Evolutionary conservation across 2,113 vertebrate species (phyloP), one percentile per base, ranked within the genome.

Genomic region (Rhea americana): DNA sequence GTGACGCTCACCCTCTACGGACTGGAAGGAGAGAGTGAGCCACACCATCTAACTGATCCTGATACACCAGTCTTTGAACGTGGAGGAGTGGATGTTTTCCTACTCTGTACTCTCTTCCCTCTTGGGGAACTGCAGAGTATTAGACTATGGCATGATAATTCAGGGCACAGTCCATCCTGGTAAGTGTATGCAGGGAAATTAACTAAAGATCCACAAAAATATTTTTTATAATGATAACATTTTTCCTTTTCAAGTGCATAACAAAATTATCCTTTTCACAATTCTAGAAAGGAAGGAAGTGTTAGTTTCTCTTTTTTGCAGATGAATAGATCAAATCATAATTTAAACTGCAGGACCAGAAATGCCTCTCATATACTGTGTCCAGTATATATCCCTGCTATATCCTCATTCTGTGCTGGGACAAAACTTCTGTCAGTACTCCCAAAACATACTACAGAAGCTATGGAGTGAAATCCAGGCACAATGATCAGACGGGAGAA

Each of bases 131-230:
- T 99, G 41, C 98, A 95, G 93, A 98, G 97, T 94, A 98, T 99
- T 93, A 95, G 99, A 92, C 56, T 99, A 91, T 99, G 99, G 99
- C 99, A 99, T 22, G 98, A 99, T 95, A 99, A 99, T 97, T 99
- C 99, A 3, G 99, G 99, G 85, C 82, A 96, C 37, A 97, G 93
- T 74, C 98, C 99, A 2, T 98, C 98, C 56, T 99, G 99, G 99
- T 99, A 96, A 89, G 96, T 51, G 2, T 8, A 58, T 26, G 48
- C 1, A 12, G 26, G 39, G 25, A 74, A 75, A n/a, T 26, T 35
- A 35, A 71, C 21, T 10, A 83, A 83, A 86, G 22, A 62, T 19
- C 15, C 24, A 70, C 25, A 61, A 35, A 35, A 35, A 35, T 35
- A 5, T n/a, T 30, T 14, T 58, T 85, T 30, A 58, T 28, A 58